phyloP scores from a whole-genome alignment of 2,797 vertebrate genomes.

The Denticeps clupeoides region DNA sequence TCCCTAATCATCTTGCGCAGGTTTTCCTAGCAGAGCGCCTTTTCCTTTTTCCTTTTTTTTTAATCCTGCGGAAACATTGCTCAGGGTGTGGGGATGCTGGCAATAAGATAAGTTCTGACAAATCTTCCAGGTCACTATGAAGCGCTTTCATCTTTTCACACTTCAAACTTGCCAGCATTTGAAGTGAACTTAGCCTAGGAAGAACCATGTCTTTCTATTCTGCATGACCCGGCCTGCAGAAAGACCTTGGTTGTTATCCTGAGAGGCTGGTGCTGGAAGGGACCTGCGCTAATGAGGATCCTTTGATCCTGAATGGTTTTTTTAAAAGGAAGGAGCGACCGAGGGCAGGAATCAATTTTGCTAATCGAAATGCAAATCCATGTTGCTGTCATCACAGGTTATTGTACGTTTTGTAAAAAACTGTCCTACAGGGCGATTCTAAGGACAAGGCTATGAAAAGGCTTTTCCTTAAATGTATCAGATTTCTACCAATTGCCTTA shows the following conservation, averaged over 20 bases:
- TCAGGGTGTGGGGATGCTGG: constrained; percentile 42
- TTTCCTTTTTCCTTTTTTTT: too few species aligned
- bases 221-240: constrained; percentile 45
- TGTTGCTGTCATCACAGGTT: too few species aligned
- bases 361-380: constrained; percentile 13
- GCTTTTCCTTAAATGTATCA: too few species aligned
- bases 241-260: constrained; percentile 60
- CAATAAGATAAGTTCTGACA: constrained; percentile 56
- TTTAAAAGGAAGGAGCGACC: constrained; percentile 32
- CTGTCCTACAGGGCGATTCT: too few species aligned
- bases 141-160: constrained; percentile 63
- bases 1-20: too few species aligned
- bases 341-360: constrained; percentile 13
- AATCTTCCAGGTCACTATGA: constrained; percentile 63
- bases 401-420: too few species aligned
- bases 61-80: constrained; percentile 27
- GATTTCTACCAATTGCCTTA: too few species aligned
- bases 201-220: constrained; percentile 33
- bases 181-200: constrained; percentile 68
- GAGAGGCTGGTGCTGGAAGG: constrained; percentile 59
- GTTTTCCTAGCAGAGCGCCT: too few species aligned
- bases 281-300: constrained; percentile 54
- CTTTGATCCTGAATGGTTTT: constrained; percentile 49
- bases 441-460: too few species aligned
- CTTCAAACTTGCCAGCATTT: constrained; percentile 56